phyloP scores from a whole-genome alignment of 2,888 invertebrate genomes.

The Capitulum mitella region DNA sequence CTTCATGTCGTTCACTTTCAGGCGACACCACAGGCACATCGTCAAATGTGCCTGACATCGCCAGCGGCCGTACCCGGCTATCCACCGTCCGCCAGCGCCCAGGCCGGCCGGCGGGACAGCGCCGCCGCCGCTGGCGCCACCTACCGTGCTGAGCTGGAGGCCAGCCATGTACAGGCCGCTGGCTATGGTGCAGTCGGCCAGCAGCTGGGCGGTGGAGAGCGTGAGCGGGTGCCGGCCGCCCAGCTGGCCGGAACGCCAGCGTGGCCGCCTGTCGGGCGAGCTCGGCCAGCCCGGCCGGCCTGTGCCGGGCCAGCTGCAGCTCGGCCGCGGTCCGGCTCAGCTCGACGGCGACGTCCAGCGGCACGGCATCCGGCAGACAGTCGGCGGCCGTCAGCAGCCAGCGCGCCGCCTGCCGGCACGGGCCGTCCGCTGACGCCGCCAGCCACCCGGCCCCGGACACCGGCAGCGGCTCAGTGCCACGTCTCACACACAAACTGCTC shows the following conservation, averaged over 20 bases:
- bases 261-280: not conserved
- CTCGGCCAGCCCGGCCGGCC: not conserved
- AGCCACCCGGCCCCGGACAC: too few species aligned
- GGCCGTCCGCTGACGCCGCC: too few species aligned
- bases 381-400: not conserved
- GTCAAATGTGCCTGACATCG: too few species aligned
- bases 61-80: too few species aligned
- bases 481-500: too few species aligned
- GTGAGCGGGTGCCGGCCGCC: not conserved
- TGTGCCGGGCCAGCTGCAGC: not conserved
- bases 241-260: not conserved
- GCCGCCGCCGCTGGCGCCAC: not conserved
- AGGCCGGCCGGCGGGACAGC: too few species aligned
- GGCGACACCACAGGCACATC: too few species aligned
- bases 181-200: not conserved
- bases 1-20: too few species aligned
- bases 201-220: not conserved
- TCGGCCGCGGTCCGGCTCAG: not conserved
- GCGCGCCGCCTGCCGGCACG: not conserved
- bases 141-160: not conserved
- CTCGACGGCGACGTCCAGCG: not conserved
- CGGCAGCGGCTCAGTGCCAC: too few species aligned
- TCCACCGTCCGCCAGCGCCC: too few species aligned
- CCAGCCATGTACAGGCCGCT: not conserved
- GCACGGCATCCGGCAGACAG: not conserved